Evolutionary conservation across 64 coral and sea anemone species (phyloP).

Genomic region (Stichodactyla mertensii): DNA sequence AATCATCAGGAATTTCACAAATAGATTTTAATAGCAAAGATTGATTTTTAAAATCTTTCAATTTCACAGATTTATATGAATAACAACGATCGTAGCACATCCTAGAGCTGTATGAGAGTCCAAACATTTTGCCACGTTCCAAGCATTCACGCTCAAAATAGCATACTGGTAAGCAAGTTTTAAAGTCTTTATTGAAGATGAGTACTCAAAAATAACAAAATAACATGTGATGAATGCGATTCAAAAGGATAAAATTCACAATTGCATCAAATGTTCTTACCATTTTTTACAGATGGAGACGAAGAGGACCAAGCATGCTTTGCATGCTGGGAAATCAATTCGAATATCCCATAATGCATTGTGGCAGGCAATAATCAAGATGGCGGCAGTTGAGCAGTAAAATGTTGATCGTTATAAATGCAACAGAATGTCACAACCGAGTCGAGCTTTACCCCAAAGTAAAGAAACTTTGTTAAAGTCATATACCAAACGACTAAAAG

Average conservation of each 20-base stretch:
- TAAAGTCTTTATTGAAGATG: conserved; percentile 17
- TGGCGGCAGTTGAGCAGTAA: conserved; percentile 27
- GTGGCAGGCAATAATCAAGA: conserved; percentile 6
- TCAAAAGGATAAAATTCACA: conserved; percentile 20
- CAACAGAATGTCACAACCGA: conserved; percentile 69
- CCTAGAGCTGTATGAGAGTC: too few species aligned
- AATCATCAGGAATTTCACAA: neutral
- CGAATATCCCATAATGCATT: conserved; percentile 52
- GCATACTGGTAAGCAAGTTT: neutral
- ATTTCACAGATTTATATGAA: neutral
- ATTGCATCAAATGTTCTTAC: conserved; percentile 35
- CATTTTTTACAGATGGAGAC: conserved; percentile 80
- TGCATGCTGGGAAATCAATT: conserved; percentile 40
- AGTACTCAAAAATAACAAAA: neutral
- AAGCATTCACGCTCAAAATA: neutral
- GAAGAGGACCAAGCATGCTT: conserved; percentile 57
- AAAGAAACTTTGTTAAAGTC: conserved; percentile 97
- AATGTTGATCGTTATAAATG: neutral
- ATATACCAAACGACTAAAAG: conserved; percentile 97
- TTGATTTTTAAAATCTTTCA: too few species aligned
- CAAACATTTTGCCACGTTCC: neutral
- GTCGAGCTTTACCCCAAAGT: conserved; percentile 71
- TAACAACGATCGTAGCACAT: neutral
- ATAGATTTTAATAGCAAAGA: too few species aligned
- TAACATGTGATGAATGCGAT: conserved; percentile 49